Percentiles rank a stretch among this genome's conserved stretches.
These are phyloP conservation scores for Spizaetus ornatus DNA, from an alignment of 2,113 vertebrate species.

Conservation along the genomic window DNA sequence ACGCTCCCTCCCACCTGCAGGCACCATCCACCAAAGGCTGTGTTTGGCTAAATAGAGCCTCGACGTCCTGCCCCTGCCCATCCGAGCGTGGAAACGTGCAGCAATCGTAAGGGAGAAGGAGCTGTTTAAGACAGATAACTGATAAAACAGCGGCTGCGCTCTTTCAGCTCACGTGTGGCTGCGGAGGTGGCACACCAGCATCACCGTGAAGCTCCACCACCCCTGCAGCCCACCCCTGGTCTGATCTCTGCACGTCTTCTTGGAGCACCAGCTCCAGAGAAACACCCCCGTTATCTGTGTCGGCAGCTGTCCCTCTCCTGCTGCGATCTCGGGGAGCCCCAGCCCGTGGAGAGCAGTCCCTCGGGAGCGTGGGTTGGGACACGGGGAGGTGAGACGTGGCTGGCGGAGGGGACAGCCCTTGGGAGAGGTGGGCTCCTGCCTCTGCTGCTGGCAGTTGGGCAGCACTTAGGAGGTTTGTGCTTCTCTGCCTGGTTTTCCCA, in stretches of 20 bases:
- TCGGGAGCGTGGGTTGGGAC: neutral
- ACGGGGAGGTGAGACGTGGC: accelerated
- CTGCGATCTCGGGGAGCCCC: accelerated
- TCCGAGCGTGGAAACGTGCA: neutral
- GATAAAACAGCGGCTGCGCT: neutral
- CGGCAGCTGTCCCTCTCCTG: neutral
- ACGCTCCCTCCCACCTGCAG: neutral
- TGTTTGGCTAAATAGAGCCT: neutral
- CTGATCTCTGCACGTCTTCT: neutral
- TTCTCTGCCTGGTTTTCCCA: neutral
- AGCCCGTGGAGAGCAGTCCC: neutral
- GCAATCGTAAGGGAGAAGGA: accelerated
- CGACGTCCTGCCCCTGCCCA: neutral
- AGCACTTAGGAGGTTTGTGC: neutral
- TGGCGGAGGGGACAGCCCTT: neutral
- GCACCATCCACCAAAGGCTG: neutral
- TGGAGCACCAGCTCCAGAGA: neutral
- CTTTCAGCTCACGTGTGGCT: accelerated
- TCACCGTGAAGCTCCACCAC: accelerated
- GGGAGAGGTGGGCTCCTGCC: neutral
- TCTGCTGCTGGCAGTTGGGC: neutral
- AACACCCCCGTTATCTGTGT: accelerated
- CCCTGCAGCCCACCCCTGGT: too few relatives aligned
- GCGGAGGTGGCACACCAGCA: accelerated
- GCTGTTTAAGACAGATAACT: neutral